Base-by-base conservation (phyloP, 2,888 invertebrate genomes). In the Phalangium opilio region DNA sequence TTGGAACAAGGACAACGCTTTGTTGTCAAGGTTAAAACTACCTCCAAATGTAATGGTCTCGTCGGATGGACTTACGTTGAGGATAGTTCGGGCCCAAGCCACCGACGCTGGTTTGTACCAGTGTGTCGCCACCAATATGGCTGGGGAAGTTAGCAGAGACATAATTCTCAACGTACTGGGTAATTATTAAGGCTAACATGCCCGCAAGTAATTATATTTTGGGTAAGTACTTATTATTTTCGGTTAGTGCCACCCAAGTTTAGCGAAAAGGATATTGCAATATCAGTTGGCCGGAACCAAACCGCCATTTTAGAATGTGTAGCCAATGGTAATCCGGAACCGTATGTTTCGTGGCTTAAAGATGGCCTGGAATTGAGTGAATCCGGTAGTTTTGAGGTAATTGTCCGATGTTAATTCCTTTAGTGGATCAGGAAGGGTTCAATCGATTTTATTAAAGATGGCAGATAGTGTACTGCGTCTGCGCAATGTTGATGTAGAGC, bases 111-210 rank as follows among this genome's bases (percentile, higher is more conserved):
- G 77, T 0, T 57, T 70, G 17, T 76, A 73, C 59, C 71, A 70
- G 0, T 80, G 80, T 55, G 65, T 69, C n/a, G 78, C 78, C 0
- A 62, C 59, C 12, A 79, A 76, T 60, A 64, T 64, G 41, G 78
- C 75, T 1, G 79, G 79, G 1, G 62, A 64, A 1, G 64, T 71
- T 1, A 67, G 69, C 48, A 14, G 17, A 10, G 38, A 36, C 15
- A 36, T 17, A 10, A 8, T 15, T 10, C 15, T 36, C 15, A 12
- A 36, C n/a, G 12, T 36, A 17, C 12, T 36, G 17, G 38, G 38
- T 36, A 36, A 36, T 27, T 27, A 27, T 27, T 8, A 27, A 8
- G 5, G 5, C 27, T 8, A 27, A 27, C n/a, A n/a, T n/a, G n/a
- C 27, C 27, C 27, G 8, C 27, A 7, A 27, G 8, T 27, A 27